Evolutionary conservation across 2,113 vertebrate species (phyloP).

Genomic region (Cathartes aura): DNA sequence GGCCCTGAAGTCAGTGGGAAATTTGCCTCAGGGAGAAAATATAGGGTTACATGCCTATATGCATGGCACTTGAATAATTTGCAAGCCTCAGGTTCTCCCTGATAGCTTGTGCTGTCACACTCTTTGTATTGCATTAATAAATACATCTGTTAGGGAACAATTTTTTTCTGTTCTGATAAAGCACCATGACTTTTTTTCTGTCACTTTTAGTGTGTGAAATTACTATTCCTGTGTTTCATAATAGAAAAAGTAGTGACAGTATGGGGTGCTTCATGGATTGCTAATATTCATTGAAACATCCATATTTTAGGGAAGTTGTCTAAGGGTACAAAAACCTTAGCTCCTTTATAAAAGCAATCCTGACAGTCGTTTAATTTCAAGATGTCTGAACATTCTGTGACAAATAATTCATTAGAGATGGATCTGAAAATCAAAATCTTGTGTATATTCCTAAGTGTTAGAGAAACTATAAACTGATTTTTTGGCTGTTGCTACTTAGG

Average conservation of each 20-base stretch:
- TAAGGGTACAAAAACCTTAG: neutral
- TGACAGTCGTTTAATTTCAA: neutral
- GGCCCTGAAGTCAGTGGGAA: neutral
- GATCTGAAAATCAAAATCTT: neutral
- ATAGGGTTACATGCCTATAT: neutral
- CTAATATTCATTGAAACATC: neutral
- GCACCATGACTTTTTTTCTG: neutral
- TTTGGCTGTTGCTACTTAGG: neutral
- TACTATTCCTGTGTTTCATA: neutral
- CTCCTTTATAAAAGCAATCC: neutral
- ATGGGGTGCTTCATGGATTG: accelerated
- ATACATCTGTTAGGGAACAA: neutral
- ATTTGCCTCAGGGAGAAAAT: neutral
- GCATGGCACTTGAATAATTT: neutral
- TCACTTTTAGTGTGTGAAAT: neutral
- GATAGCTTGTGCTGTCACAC: neutral
- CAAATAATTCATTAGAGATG: neutral
- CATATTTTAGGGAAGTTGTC: neutral
- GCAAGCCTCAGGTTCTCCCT: neutral
- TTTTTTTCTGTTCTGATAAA: neutral
- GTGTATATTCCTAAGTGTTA: neutral
- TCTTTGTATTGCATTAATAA: neutral
- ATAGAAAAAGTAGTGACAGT: neutral
- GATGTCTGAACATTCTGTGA: neutral
- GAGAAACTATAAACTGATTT: neutral